Conservation (phyloP, 2,888 invertebrate species). For the Cheilosia variabilis region DNA sequence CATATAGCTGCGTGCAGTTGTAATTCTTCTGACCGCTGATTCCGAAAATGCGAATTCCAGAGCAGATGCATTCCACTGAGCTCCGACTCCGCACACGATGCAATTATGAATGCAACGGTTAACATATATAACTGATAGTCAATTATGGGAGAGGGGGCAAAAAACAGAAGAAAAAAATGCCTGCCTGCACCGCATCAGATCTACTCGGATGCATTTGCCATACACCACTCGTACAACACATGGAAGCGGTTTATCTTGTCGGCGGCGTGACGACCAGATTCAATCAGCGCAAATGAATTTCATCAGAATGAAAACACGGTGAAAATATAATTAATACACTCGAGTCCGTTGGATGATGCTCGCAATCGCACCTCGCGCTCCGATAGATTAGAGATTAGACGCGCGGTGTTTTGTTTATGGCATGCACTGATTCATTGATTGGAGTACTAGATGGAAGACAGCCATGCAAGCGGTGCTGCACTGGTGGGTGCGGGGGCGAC, state of each 20-base stretch:
- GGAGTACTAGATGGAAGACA: neutral
- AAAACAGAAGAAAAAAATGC: neutral
- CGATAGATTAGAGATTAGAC: conserved; percentile 32
- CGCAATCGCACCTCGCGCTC: neutral
- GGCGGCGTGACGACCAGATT: conserved; percentile 40
- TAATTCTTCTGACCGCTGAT: conserved; percentile 66
- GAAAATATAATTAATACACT: conserved; percentile 56
- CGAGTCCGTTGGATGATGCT: conserved; percentile 21
- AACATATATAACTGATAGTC: conserved; percentile 31
- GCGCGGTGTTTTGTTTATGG: neutral
- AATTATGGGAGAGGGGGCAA: conserved; percentile 30
- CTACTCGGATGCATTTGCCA: conserved; percentile 32
- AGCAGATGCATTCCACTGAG: conserved; percentile 44
- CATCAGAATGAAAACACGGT: conserved; percentile 28
- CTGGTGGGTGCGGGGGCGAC: neutral
- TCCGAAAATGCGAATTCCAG: conserved; percentile 51
- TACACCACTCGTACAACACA: neutral
- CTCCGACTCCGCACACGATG: conserved; percentile 7
- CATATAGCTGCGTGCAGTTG: conserved; percentile 7
- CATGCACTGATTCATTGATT: conserved; percentile 33
- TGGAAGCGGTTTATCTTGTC: neutral
- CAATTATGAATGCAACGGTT: conserved; percentile 38
- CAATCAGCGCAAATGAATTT: conserved; percentile 44
- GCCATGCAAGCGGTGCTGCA: conserved; percentile 15
- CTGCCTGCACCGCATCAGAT: neutral